Evolutionary conservation across 2,113 vertebrate species (phyloP).

Genomic region (Phoenicopterus ruber): DNA sequence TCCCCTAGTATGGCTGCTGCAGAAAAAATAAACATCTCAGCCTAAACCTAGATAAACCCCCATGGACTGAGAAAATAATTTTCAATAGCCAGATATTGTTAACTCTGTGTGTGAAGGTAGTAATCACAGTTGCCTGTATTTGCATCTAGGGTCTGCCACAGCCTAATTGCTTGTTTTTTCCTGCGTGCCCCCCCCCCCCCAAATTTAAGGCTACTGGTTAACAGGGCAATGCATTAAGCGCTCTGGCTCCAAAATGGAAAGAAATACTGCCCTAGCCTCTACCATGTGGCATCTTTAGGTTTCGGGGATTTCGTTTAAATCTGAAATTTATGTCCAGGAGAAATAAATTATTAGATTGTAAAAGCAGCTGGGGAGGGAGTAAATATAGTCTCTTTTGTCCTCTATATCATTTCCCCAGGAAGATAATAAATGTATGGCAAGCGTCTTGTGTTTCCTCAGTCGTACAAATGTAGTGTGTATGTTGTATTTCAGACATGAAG

Average conservation of each 20-base stretch:
- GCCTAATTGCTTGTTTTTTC: conserved; percentile 5
- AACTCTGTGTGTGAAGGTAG: neutral
- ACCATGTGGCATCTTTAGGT: conserved; percentile 49
- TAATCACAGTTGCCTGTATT: neutral
- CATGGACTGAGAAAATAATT: conserved; percentile 32
- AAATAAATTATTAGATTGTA: conserved; percentile 60
- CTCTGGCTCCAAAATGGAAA: conserved; percentile 30
- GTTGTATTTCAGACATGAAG: conserved; percentile 9
- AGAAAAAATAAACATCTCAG: conserved; percentile 34
- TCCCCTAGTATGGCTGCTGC: neutral
- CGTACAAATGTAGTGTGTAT: neutral
- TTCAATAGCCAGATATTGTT: conserved; percentile 56
- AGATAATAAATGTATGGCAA: conserved; percentile 54
- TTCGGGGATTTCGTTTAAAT: conserved; percentile 59
- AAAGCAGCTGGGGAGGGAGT: conserved; percentile 48
- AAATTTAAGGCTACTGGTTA: conserved; percentile 27
- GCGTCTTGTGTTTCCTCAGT: conserved; percentile 26
- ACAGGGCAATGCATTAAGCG: conserved; percentile 28
- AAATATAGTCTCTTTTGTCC: conserved; percentile 57
- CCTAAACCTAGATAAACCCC: conserved; percentile 33
- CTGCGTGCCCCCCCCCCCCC: neutral
- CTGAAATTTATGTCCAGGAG: conserved; percentile 54
- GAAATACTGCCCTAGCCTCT: conserved; percentile 42
- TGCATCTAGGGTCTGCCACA: conserved; percentile 8
- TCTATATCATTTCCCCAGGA: conserved; percentile 47